phyloP scores from a whole-genome alignment of 2,797 vertebrate species.

The Vespertilio murinus region DNA sequence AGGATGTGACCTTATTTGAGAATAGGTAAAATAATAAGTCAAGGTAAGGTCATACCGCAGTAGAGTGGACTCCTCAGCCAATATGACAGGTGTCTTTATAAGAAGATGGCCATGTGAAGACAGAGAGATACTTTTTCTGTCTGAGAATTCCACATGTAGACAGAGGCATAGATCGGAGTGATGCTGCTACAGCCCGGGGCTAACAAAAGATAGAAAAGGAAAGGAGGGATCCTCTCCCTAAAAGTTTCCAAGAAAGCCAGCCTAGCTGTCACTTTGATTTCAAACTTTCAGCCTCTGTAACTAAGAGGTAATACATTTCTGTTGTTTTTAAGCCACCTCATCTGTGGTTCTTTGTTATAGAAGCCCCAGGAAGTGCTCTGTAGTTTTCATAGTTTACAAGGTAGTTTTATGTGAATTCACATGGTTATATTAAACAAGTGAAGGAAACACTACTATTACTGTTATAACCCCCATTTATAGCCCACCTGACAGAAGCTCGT shows the following conservation, averaged over 20 bases:
- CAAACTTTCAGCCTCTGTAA: background rate
- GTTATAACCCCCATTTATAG: background rate
- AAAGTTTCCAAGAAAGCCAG: background rate
- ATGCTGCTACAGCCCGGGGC: background rate
- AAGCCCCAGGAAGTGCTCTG: background rate
- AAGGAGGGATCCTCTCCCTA: background rate
- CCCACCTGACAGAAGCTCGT: background rate
- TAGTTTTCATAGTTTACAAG: background rate
- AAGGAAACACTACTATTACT: background rate
- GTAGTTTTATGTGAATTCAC: background rate
- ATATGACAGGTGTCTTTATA: background rate
- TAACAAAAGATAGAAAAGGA: background rate
- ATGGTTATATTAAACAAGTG: background rate
- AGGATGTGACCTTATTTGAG: background rate
- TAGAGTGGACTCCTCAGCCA: background rate
- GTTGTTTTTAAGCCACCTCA: background rate
- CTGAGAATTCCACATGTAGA: background rate
- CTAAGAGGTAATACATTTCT: background rate
- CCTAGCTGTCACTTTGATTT: background rate
- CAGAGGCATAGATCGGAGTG: accelerated
- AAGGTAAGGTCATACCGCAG: background rate
- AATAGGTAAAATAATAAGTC: background rate
- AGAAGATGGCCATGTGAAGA: background rate
- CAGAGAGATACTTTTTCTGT: background rate
- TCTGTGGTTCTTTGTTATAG: background rate